phyloP scores from a whole-genome alignment of 2,113 vertebrate genomes.

The Pollachius pollachius region DNA sequence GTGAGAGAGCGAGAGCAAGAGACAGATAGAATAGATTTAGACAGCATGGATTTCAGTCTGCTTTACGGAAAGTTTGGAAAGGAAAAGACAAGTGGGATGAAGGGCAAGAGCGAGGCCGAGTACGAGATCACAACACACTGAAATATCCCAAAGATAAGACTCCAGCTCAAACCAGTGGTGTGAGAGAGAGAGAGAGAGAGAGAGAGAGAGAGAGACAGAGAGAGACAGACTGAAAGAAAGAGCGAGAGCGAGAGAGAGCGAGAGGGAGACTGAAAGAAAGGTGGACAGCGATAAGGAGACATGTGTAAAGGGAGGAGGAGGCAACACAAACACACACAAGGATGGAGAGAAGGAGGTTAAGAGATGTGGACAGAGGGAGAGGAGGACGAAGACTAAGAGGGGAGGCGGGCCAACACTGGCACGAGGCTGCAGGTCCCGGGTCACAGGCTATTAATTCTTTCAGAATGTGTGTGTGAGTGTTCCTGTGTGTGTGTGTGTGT shows the following conservation, averaged over 20 bases:
- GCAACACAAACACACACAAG: background rate
- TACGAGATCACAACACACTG: slow-evolving; percentile 20
- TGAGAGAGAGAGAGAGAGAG: slow-evolving; percentile 6
- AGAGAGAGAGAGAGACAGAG: slow-evolving; percentile 11
- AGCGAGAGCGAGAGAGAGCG: background rate
- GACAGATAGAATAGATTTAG: background rate
- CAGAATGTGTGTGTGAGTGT: too few species aligned
- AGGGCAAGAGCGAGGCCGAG: background rate
- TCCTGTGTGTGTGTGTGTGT: too few species aligned
- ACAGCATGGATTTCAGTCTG: too few species aligned
- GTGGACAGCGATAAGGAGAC: background rate
- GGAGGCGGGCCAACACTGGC: background rate
- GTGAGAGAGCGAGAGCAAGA: background rate
- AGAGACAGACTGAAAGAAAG: background rate
- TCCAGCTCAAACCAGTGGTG: slow-evolving; percentile 5
- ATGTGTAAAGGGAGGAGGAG: slow-evolving; percentile 7
- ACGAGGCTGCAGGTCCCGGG: too few species aligned
- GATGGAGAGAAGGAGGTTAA: background rate
- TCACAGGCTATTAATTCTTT: too few species aligned
- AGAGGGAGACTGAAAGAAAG: background rate
- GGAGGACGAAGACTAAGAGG: background rate
- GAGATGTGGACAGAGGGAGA: background rate
- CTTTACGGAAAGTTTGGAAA: too few species aligned
- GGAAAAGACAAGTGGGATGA: too few species aligned
- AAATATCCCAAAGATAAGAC: too few species aligned